Conservation (phyloP, 2,888 invertebrate genomes). For the Acleris laterana region DNA sequence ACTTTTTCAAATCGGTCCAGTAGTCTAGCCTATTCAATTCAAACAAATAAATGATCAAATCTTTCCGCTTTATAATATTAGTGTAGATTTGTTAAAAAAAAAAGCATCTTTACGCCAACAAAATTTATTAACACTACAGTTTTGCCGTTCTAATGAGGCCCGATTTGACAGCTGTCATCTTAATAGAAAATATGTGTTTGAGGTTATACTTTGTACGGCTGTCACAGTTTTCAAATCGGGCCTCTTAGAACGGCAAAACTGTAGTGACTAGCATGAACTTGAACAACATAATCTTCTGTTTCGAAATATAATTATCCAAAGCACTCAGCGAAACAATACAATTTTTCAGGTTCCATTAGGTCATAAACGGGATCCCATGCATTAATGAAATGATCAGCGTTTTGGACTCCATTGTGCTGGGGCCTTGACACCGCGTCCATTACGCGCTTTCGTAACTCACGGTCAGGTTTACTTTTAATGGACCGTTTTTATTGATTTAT, state of each 20-base stretch:
- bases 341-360: conserved; percentile 36
- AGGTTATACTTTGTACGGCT: too few species aligned
- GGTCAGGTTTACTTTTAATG: conserved; percentile 55
- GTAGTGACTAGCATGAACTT: neutral
- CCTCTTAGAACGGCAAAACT: too few species aligned
- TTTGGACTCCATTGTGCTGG: conserved; percentile 46
- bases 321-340: conserved; percentile 35
- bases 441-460: conserved; percentile 67
- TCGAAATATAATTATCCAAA: conserved; percentile 24
- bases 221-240: too few species aligned
- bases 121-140: neutral
- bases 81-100: too few species aligned
- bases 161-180: too few species aligned
- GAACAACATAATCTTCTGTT: conserved; percentile 18
- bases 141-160: too few species aligned
- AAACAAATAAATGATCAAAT: too few species aligned
- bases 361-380: conserved; percentile 32
- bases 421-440: conserved; percentile 68
- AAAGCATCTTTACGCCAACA: neutral
- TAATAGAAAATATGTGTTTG: too few species aligned
- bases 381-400: conserved; percentile 40
- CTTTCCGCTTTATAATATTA: too few species aligned
- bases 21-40: too few species aligned
- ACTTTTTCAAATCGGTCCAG: too few species aligned
- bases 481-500: conserved; percentile 42